These are phyloP conservation scores for Parnassius smintheus DNA, from an alignment of 2,888 invertebrate species.

Conservation along the genomic window DNA sequence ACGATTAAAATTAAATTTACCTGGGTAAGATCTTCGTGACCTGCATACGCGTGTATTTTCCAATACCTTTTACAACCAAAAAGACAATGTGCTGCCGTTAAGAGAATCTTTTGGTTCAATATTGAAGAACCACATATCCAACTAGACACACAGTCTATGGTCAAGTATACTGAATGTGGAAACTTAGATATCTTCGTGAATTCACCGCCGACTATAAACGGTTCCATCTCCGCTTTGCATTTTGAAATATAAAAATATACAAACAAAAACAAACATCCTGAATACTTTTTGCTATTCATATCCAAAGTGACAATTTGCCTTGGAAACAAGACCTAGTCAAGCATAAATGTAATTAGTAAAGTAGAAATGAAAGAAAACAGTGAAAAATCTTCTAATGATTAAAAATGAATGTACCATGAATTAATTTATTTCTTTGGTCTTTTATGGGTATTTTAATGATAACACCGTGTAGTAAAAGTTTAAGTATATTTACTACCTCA, in stretches of 20 bases:
- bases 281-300: slow-evolving; percentile 1
- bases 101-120: slow-evolving; percentile 39
- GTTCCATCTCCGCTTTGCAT: slow-evolving; percentile 24
- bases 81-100: slow-evolving; percentile 48
- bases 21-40: slow-evolving; percentile 35
- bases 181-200: slow-evolving; percentile 32
- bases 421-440: no score
- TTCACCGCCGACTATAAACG: slow-evolving; percentile 33
- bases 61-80: slow-evolving; percentile 26
- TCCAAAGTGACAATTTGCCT: neutral
- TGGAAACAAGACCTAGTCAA: no score
- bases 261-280: slow-evolving; percentile 1
- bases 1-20: slow-evolving; percentile 23
- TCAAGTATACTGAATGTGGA: slow-evolving; percentile 39
- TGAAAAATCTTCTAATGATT: no score
- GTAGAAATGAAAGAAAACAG: no score
- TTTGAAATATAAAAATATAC: slow-evolving; percentile 4
- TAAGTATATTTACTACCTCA: no score
- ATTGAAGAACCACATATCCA: slow-evolving; percentile 44
- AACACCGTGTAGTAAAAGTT: no score
- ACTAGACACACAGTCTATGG: slow-evolving; percentile 8
- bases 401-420: no score
- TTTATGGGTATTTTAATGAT: no score
- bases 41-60: slow-evolving; percentile 29
- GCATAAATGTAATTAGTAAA: no score